Percentiles rank a stretch among this genome's conserved stretches.
Conservation (phyloP, 64 coral and sea anemone species). For the Pachyseris speciosa region DNA sequence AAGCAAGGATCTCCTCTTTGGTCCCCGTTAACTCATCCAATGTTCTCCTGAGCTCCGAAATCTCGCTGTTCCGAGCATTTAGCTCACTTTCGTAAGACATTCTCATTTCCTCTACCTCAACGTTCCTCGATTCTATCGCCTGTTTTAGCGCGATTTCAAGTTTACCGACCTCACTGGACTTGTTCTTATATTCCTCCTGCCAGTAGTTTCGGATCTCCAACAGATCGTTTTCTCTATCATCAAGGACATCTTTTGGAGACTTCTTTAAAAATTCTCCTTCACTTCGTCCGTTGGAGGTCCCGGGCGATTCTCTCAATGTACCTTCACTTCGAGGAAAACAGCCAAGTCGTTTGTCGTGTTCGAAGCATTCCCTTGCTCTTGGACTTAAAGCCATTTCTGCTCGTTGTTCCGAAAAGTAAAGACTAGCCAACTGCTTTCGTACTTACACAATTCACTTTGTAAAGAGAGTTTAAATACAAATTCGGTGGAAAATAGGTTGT, state of each 20-base stretch:
- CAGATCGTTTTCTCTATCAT: slow-evolving; percentile 42
- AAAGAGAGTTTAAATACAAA: not conserved
- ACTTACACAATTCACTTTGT: not conserved
- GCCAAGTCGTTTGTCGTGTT: slow-evolving; percentile 6
- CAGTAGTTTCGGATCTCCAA: slow-evolving; percentile 29
- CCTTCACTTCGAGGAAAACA: slow-evolving; percentile 40
- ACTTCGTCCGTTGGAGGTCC: not conserved
- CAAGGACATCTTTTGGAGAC: not conserved
- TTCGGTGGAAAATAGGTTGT: not conserved
- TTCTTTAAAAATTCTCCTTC: not conserved
- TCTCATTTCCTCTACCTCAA: not conserved
- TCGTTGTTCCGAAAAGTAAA: not conserved
- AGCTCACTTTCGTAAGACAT: slow-evolving; percentile 4
- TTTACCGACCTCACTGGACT: slow-evolving; percentile 5
- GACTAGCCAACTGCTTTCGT: not conserved
- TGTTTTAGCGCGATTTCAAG: slow-evolving; percentile 22
- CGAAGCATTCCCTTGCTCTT: not conserved
- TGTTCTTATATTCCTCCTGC: slow-evolving; percentile 43
- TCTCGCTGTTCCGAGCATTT: slow-evolving; percentile 5
- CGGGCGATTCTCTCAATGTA: not conserved
- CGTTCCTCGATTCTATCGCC: not conserved
- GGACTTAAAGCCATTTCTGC: slow-evolving; percentile 10
- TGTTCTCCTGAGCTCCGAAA: slow-evolving; percentile 10
- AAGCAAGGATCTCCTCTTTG: slow-evolving; percentile 27
- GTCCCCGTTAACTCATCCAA: slow-evolving; percentile 26